Conservation (phyloP, 2,797 vertebrate genomes). For the Hafferia zeledoni region DNA sequence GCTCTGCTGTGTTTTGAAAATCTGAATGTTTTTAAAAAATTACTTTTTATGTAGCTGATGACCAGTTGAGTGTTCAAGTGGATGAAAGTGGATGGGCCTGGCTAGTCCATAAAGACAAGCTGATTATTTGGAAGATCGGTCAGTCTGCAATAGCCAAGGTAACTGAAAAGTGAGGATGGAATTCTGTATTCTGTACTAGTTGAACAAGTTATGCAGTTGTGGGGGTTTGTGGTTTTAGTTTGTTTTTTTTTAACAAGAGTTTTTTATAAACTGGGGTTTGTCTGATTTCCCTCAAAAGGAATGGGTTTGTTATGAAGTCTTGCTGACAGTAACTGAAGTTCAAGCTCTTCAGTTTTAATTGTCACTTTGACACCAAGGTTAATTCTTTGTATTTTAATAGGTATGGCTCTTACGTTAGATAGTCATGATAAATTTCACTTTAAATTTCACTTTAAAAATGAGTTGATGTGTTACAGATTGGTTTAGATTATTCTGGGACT, state of each 20-base stretch:
- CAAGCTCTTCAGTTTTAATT: not conserved
- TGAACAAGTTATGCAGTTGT: not conserved
- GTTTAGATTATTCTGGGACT: not conserved
- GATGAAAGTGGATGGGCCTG: constrained; percentile 92
- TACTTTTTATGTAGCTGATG: constrained; percentile 69
- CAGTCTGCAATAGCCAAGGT: constrained; percentile 92
- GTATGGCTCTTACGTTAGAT: not conserved
- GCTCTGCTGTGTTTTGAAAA: not conserved
- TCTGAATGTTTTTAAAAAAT: not conserved
- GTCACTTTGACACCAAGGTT: not conserved
- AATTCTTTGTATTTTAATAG: not conserved
- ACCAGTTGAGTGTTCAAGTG: constrained; percentile 87
- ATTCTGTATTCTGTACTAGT: not conserved
- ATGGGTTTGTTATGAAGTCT: rapidly evolving
- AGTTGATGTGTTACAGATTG: not conserved
- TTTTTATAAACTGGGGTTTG: not conserved
- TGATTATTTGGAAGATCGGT: constrained; percentile 94
- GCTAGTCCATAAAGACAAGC: constrained; percentile 88
- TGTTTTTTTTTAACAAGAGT: not conserved
- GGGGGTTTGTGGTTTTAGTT: not conserved
- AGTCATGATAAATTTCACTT: not conserved
- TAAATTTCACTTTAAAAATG: not conserved
- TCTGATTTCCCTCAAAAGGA: not conserved
- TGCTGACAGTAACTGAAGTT: not conserved
- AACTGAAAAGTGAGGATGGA: not conserved